These are phyloP conservation scores for Zaprionus kolodkinae DNA, from an alignment of 1,140 invertebrate genomes.

Conservation along the genomic window DNA sequence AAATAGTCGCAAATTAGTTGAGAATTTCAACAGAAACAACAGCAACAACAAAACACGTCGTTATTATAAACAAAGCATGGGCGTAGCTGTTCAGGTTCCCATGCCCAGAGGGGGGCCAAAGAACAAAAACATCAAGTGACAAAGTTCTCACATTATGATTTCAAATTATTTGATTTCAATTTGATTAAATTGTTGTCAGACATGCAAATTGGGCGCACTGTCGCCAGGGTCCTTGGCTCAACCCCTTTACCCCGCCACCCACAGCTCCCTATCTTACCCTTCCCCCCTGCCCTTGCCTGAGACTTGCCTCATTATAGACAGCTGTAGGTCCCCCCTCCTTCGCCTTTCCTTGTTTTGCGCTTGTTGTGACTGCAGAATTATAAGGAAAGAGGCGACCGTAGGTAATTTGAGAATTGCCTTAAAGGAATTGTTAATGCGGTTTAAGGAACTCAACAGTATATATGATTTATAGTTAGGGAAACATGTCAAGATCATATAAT, in stretches of 20 bases:
- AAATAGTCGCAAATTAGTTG: constrained; percentile 69
- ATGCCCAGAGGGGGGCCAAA: constrained; percentile 12
- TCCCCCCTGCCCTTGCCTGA: constrained; percentile 3
- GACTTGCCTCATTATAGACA: constrained; percentile 38
- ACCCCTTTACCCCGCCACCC: neutral
- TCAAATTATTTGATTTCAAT: constrained; percentile 83
- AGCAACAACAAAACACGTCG: constrained; percentile 33
- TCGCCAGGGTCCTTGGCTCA: constrained; percentile 27
- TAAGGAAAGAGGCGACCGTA: constrained; percentile 1
- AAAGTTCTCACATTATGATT: constrained; percentile 83
- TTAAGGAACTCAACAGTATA: too few relatives aligned
- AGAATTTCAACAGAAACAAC: constrained; percentile 21
- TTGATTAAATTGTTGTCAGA: constrained; percentile 82
- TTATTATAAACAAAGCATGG: constrained; percentile 31
- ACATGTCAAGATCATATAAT: too few relatives aligned
- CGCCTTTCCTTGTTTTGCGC: too few relatives aligned
- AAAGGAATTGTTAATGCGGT: neutral
- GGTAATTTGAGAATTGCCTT: neutral
- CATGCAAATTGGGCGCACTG: constrained; percentile 79
- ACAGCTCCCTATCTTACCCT: neutral
- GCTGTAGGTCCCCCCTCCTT: constrained; percentile 16
- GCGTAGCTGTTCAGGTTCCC: constrained; percentile 58
- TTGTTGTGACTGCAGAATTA: constrained; percentile 15
- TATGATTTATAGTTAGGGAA: too few relatives aligned
- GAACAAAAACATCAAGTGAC: constrained; percentile 77